Base-by-base conservation (phyloP, 2,113 vertebrate genomes). In the Halcyon malimbica region DNA sequence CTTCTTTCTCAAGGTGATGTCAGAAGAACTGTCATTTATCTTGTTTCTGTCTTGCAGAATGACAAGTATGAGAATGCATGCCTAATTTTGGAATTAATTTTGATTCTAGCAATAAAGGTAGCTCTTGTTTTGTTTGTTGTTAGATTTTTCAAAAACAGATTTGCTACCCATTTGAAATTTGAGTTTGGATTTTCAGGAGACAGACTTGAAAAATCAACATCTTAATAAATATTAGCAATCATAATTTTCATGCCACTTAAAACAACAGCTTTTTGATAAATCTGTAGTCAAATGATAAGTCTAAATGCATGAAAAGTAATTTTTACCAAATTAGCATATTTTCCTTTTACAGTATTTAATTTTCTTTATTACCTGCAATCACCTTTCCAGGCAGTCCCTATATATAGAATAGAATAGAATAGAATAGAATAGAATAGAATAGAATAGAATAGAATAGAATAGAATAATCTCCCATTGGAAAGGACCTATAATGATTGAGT, bases 401-500 rank as follows among this genome's bases (percentile, higher is more conserved):
- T 42, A n/a, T n/a, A 31, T 37, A 65, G 35, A 54, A 11, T 51
- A 53, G 24, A 63, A 31, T 42, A 83, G 35, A 50, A 4, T 13
- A 33, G 29, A 31, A 7, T 20, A 42, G 24, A 21, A 20, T 24
- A 54, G 31, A 37, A n/a, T 48, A 53, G 46, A 12, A 26, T 51
- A 51, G 51, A 31, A 33, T 37, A 33, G 59, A 31, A 50, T 19
- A 18, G 59, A 42, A 42, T 11, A 28, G 46, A 53, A 42, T 11
- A 57, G 17, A 60, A 51, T 23, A 26, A 57, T 63, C 9, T 75
- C 33, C 80, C 8, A 25, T 73, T 85, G 29, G 13, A 88, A 42
- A 13, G 2, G 13, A 78, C 1, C 3, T 5, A 3, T 46, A 64
- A 60, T 50, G 0, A 42, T 51, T 1, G 5, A 50, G 28, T 54